A percentile compares a stretch with the other conserved stretches of the same genome.
These are phyloP conservation scores for Dipodomys stephensi DNA, from an alignment of 2,113 vertebrate species.

Conservation along the genomic window DNA sequence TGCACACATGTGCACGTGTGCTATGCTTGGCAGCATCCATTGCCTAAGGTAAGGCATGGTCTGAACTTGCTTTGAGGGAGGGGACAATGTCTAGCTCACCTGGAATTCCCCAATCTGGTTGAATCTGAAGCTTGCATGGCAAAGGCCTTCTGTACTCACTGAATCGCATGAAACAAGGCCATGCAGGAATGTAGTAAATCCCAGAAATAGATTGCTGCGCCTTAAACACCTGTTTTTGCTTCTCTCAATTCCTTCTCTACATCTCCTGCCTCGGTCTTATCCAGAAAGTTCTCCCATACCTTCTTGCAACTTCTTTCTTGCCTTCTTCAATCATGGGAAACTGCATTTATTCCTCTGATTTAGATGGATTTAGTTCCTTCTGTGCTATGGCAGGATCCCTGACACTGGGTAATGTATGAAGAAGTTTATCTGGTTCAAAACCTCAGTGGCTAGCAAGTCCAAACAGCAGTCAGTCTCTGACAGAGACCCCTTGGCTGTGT, in stretches of 20 bases:
- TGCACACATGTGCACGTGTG: too few species aligned
- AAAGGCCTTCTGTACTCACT: neutral
- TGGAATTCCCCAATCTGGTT: neutral
- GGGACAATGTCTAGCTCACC: neutral
- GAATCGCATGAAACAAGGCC: neutral
- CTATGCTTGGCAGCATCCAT: neutral
- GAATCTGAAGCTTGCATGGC: neutral
- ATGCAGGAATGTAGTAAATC: neutral
- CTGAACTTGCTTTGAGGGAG: neutral
- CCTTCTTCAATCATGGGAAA: neutral
- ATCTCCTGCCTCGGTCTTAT: neutral
- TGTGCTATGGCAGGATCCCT: neutral
- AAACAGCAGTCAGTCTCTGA: neutral
- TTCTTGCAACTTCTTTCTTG: neutral
- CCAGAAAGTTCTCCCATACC: neutral
- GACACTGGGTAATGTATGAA: neutral
- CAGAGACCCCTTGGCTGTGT: too few species aligned
- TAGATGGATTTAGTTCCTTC: neutral
- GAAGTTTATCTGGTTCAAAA: neutral
- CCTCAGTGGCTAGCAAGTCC: neutral
- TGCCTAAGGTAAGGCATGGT: neutral
- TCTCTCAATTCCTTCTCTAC: neutral
- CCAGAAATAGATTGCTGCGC: accelerated
- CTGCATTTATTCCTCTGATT: too few species aligned
- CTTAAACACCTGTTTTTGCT: too few species aligned